Percentiles rank a stretch among this genome's conserved stretches.
These are phyloP conservation scores for Haemorhous mexicanus DNA, from an alignment of 2,113 vertebrate species.

Conservation along the genomic window DNA sequence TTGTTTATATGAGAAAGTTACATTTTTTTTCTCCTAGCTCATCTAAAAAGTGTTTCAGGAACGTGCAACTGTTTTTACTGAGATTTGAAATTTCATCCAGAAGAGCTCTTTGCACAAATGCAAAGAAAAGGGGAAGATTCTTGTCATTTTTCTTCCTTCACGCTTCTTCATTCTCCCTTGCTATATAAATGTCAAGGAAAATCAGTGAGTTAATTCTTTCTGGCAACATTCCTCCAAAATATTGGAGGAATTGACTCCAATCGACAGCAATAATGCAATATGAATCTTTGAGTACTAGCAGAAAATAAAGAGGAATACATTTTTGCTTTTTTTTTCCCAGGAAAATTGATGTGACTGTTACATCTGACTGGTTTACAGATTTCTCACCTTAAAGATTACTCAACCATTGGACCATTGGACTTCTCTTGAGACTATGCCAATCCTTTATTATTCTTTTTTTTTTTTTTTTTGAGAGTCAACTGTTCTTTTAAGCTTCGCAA, in stretches of 20 bases:
- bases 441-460: neutral
- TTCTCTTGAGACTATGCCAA: neutral
- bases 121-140: neutral
- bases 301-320: neutral
- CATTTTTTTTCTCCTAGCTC: neutral
- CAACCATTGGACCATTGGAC: fast-evolving
- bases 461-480: neutral
- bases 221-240: neutral
- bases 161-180: neutral
- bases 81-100: neutral
- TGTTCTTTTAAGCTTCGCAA: neutral
- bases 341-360: neutral
- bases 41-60: neutral
- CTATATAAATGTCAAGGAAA: neutral
- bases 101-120: neutral
- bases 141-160: neutral
- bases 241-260: neutral
- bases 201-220: neutral
- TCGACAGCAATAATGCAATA: neutral
- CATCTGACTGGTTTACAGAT: neutral
- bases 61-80: neutral
- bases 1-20: neutral
- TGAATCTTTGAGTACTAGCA: neutral
- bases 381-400: neutral
- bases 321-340: neutral